Conservation (phyloP, 2,797 vertebrate genomes). For the Gymnopithys bicolor region DNA sequence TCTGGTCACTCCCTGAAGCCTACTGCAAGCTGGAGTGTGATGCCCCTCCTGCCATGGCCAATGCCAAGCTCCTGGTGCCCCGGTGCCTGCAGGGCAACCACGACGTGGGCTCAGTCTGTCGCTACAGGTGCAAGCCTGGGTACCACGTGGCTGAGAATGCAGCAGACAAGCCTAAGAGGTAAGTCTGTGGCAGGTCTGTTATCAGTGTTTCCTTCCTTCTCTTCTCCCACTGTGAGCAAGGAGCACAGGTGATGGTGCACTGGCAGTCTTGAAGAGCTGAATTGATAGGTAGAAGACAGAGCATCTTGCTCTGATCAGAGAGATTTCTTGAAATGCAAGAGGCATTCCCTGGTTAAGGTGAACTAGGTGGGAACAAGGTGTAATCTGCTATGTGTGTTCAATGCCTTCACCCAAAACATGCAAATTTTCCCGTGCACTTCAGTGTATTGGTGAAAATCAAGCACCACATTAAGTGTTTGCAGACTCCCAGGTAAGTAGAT, state of each 20-base stretch:
- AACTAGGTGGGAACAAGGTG: background rate
- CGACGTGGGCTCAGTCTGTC: constrained; percentile 88
- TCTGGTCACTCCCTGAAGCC: constrained; percentile 96
- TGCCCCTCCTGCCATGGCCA: constrained; percentile 74
- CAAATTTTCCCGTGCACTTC: background rate
- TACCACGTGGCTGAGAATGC: constrained; percentile 81
- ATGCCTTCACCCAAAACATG: background rate
- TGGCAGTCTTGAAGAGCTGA: background rate
- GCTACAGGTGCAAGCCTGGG: constrained; percentile 91
- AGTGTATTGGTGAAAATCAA: background rate
- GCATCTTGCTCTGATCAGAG: background rate
- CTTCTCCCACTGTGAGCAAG: rapidly evolving
- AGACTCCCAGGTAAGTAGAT: background rate
- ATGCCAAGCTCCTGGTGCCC: constrained; percentile 83
- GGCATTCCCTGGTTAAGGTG: background rate
- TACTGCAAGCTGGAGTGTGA: constrained; percentile 95
- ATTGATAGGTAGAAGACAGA: background rate
- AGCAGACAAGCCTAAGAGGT: constrained; percentile 81
- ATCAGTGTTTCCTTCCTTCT: background rate
- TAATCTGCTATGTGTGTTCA: background rate
- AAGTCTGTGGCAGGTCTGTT: constrained; percentile 46
- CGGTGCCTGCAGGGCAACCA: constrained; percentile 85
- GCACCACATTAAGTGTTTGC: background rate
- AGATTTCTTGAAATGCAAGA: background rate
- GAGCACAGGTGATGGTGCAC: background rate